Conservation (phyloP, 2,797 vertebrate species). For the Crotalus adamanteus region DNA sequence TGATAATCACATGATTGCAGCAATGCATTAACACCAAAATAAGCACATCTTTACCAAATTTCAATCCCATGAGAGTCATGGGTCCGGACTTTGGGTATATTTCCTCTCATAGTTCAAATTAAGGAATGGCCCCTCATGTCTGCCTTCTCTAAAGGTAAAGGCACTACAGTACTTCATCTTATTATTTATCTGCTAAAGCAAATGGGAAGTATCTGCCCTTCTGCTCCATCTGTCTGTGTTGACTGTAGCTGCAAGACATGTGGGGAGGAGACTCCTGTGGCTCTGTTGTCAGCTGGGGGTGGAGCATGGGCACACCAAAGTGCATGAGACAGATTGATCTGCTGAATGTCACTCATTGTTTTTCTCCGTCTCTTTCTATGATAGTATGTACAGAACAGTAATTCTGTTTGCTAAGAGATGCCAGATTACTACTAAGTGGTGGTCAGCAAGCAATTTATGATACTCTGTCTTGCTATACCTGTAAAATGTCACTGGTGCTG, state of each 20-base stretch:
- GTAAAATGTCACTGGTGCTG: conserved; percentile 16
- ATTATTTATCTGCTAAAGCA: not conserved
- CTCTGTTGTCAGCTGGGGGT: not conserved
- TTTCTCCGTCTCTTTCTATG: not conserved
- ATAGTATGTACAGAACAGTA: not conserved
- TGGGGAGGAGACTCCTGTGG: conserved; percentile 8
- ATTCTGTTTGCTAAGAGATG: conserved; percentile 1
- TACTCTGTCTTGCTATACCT: conserved; percentile 9
- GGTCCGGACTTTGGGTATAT: not conserved
- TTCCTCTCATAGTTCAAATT: not conserved
- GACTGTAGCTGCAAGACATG: conserved; percentile 22
- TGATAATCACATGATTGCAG: not conserved
- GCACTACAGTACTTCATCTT: not conserved
- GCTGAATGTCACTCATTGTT: not conserved
- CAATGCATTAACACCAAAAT: not conserved
- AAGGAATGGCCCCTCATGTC: not conserved
- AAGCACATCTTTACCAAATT: not conserved
- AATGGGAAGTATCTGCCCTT: not conserved
- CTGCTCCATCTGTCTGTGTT: conserved; percentile 12
- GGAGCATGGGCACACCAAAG: not conserved
- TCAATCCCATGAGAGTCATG: not conserved
- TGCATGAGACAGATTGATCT: not conserved
- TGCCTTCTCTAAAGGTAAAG: not conserved
- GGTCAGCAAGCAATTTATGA: conserved; percentile 15
- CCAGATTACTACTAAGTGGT: conserved; percentile 21